These are phyloP conservation scores for Acrocephalus arundinaceus DNA, from an alignment of 2,113 vertebrate species.

Conservation along the genomic window DNA sequence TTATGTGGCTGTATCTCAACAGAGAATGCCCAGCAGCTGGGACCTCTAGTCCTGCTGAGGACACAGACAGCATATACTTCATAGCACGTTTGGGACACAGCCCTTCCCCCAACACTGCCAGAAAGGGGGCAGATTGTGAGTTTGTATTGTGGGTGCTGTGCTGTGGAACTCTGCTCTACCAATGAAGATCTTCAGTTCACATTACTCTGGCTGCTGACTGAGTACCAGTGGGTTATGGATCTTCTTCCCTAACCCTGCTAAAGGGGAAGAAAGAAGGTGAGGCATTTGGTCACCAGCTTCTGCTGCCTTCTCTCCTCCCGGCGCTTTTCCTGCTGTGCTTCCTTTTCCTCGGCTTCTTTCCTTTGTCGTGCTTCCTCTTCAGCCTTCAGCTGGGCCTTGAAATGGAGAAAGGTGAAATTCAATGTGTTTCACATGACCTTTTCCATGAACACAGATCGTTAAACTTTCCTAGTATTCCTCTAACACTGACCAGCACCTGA, in stretches of 20 bases:
- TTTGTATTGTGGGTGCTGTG: neutral
- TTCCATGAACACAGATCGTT: neutral
- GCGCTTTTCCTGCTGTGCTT: constrained; percentile 72
- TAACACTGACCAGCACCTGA: neutral
- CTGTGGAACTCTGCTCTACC: neutral
- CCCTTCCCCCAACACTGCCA: neutral
- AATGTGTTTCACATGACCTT: neutral
- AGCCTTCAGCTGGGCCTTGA: constrained; percentile 84
- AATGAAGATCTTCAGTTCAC: neutral
- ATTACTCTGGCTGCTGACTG: neutral
- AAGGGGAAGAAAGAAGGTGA: neutral
- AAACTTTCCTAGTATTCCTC: neutral
- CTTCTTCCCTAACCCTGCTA: neutral
- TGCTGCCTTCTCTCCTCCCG: constrained; percentile 82
- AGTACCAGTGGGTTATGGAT: neutral
- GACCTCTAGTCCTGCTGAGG: neutral
- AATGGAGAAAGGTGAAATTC: neutral
- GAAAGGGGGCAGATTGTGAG: neutral
- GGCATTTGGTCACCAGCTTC: constrained; percentile 76
- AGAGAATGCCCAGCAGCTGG: neutral
- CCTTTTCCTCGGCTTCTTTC: constrained; percentile 83
- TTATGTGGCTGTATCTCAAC: neutral
- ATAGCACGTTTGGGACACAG: accelerated
- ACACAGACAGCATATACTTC: neutral
- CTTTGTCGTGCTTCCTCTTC: constrained; percentile 80